phyloP scores from a whole-genome alignment of 2,797 vertebrate species.

The Tragopan temminckii region DNA sequence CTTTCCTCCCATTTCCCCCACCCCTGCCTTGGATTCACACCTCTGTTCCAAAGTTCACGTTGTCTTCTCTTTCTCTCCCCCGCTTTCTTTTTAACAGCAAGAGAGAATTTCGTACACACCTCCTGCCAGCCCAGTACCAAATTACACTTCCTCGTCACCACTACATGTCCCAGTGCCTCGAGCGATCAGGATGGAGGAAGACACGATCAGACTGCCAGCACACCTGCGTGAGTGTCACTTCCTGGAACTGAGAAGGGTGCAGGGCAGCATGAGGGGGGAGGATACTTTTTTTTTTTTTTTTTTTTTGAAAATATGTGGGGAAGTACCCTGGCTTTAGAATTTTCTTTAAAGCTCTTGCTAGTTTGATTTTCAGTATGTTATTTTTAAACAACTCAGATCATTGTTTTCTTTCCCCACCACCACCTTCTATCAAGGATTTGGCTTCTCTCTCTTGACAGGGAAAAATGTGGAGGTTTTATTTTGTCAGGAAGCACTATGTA shows the following conservation, averaged over 20 bases:
- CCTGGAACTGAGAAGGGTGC: background rate
- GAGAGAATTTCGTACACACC: conserved; percentile 97
- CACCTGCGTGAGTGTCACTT: conserved; percentile 93
- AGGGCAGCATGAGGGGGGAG: background rate
- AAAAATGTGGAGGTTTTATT: background rate
- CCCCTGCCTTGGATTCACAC: conserved; percentile 9
- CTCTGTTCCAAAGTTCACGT: conserved; percentile 66
- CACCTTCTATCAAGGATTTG: background rate
- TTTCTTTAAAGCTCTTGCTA: background rate
- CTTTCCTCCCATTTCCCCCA: conserved; percentile 16
- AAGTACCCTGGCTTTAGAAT: background rate
- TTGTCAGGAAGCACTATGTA: background rate
- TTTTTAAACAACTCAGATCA: background rate
- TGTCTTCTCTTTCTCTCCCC: conserved; percentile 28
- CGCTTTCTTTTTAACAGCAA: conserved; percentile 90
- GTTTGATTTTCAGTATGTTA: background rate
- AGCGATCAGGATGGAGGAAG: conserved; percentile 94
- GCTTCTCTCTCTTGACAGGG: background rate
- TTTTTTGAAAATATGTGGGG: background rate
- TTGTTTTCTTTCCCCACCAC: background rate
- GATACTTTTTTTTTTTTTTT: background rate
- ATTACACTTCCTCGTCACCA: conserved; percentile 90
- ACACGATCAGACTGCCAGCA: conserved; percentile 90
- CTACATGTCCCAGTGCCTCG: conserved; percentile 93
- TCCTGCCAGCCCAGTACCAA: conserved; percentile 92